These are phyloP conservation scores for Phacellophora camtschatica DNA, from an alignment of 30 jellyfish, hydroid and myxozoan species.

Conservation along the genomic window DNA sequence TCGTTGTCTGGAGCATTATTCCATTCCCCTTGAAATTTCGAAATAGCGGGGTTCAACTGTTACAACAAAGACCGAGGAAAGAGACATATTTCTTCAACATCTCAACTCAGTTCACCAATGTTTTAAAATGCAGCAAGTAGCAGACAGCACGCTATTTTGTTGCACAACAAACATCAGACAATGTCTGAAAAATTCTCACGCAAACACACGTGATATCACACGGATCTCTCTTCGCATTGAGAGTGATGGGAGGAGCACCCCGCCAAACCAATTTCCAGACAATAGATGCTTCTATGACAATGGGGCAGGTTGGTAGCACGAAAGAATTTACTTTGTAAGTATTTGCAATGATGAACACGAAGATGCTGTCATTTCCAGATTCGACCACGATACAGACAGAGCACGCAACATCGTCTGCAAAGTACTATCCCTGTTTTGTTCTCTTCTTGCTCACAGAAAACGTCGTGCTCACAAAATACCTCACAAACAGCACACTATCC, in stretches of 20 bases:
- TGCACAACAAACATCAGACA: not conserved
- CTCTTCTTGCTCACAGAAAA: not conserved
- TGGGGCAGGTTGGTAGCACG: not conserved
- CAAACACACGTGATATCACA: constrained; percentile 13
- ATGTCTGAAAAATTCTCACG: constrained; percentile 52
- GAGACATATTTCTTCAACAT: not conserved
- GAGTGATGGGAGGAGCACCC: constrained; percentile 15
- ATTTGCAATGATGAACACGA: constrained; percentile 28
- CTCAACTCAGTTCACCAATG: not conserved
- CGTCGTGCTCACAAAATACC: too few species aligned
- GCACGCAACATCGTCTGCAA: not conserved
- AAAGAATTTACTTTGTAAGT: not conserved
- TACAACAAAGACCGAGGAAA: not conserved
- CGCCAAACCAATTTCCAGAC: constrained; percentile 9
- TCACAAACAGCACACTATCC: too few species aligned
- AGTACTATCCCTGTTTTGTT: not conserved
- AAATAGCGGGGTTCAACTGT: not conserved
- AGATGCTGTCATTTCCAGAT: constrained; percentile 17
- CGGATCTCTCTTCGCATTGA: not conserved
- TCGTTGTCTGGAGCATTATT: too few species aligned
- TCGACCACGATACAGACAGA: not conserved
- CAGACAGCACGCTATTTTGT: constrained; percentile 7
- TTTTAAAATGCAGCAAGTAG: not conserved
- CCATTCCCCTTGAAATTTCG: too few species aligned
- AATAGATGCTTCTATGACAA: too few species aligned